Evolutionary conservation across 2,797 vertebrate genomes (phyloP), one percentile per base, ranked within the genome.

Genomic region (Periparus ater): DNA sequence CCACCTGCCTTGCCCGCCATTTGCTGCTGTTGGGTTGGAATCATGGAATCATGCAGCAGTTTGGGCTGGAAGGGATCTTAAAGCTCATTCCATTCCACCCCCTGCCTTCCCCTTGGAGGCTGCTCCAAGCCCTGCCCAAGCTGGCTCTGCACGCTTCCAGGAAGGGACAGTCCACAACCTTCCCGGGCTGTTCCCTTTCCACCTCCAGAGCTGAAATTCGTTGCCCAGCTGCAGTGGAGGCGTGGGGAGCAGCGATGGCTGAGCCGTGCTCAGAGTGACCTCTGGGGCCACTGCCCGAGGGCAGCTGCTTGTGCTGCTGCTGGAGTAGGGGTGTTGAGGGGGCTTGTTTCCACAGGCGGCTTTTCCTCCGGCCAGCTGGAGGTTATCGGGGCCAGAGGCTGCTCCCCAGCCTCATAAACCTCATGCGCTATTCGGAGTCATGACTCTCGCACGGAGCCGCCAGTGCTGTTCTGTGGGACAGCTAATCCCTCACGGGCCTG

Each of bases 401-500:
- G 96, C 96, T 96, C 94, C 93, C 87, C 84, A 96, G 96, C 95
- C 97, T 97, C 97, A 98, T 98, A 98, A 98, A 98, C 98, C 98
- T 96, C 93, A 57, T 42, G 97, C 70, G 84, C 91, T 98, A 98
- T 98, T 98, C 97, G 50, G 95, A 98, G 98, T 98, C 98, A 98
- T 98, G 98, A 96, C 97, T 98, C 97, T 94, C 94, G 95, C 97
- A 87, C 96, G 95, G 97, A 97, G 48, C 97, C 63, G 96, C 95
- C 97, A 94, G 94, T 48, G 97, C 97, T 96, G 97, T 97, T 98
- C 97, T 92, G 85, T 96, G 98, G 98, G 98, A 98, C 82, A 95
- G 87, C 97, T 98, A 98, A 98, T 98, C 98, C 98, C 98, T 97
- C 98, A 85, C 71, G 88, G 97, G 98, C 97, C 98, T 97, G 87